Evolutionary conservation across 2,888 invertebrate genomes (phyloP), one percentile per base, ranked within the genome.

Genomic region (Rhabditoides inermis): DNA sequence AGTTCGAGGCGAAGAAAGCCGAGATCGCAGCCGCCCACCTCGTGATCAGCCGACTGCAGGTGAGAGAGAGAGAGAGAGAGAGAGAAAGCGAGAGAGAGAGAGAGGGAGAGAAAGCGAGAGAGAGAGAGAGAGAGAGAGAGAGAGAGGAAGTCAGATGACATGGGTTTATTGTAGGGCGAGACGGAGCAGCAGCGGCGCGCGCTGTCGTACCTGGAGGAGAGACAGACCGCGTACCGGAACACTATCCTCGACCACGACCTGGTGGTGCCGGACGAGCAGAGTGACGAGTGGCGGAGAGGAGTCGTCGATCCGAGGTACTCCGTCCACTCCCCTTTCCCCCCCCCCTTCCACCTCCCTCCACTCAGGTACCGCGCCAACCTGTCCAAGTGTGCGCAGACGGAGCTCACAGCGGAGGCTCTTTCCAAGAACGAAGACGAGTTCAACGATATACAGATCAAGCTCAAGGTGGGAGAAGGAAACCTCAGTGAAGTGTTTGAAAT

Each of bases 161-260:
- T n/a, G n/a, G n/a, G n/a, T n/a, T n/a, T 5, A 6, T 45, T 42
- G 5, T 30, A 62, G 55, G 51, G 36, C 35, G 66, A 67, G 42
- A 66, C 60, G 25, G 67, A 63, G n/a, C 65, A 50, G 36, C 55
- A 69, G 25, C 40, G 56, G 23, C 49, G 61, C 47, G 74, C 74
- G 1, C 55, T 74, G 6, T 54, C 60, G 7, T 75, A 72, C 48
- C 58, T 74, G 58, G 74, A 74, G 51, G 68, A 68, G 32, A 49
- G 70, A 23, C 62, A 68, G 59, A 64, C 45, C 42, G 73, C 63
- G 2, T 69, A 72, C 42, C 69, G 67, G 22, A 69, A 73, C 52
- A 62, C 69, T 1, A 58, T 75, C 25, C 61, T 72, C 48, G 74
- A 74, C 30, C 56, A 72, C 56, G 61, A 65, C 44, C 50, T 74